Conservation (phyloP, 2,113 vertebrate species). For the human (Homo sapiens) region GRCh38 chr17:6028001-6028500, state of each 20-base stretch:
- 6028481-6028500: neutral
- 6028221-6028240: neutral
- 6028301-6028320: neutral
- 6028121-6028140: neutral
- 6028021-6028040: neutral
- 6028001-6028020: neutral
- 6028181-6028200: neutral
- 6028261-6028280: neutral
- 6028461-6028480: neutral
- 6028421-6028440: neutral
- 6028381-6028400: neutral
- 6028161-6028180: neutral
- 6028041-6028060: neutral
- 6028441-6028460: neutral
- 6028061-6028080: neutral
- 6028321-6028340: neutral
- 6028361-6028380: neutral
- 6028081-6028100: neutral
- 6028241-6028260: neutral
- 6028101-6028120: neutral
- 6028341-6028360: neutral
- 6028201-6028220: rapidly evolving
- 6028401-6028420: neutral
- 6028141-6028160: neutral
- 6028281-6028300: neutral